Percentiles rank a stretch among this genome's conserved stretches.
phyloP scores from a whole-genome alignment of 2,113 vertebrate genomes.

The Colistium nudipinnis region DNA sequence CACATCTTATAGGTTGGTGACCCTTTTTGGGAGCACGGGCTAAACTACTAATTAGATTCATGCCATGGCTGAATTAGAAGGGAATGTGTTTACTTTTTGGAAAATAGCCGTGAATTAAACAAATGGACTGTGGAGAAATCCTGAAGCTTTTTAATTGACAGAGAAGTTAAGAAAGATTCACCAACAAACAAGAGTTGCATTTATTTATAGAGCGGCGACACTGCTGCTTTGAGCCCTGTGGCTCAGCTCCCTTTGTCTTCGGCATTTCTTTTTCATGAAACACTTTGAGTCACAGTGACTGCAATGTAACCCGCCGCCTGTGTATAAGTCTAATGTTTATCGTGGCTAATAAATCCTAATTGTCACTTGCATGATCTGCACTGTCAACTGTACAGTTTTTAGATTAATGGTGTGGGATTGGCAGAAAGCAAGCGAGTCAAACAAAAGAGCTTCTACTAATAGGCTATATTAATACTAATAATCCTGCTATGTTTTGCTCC shows the following conservation, averaged over 20 bases:
- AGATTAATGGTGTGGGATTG: background rate
- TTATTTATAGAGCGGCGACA: slow-evolving; percentile 11
- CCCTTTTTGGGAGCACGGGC: slow-evolving; percentile 36
- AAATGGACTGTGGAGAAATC: slow-evolving; percentile 44
- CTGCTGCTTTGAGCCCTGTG: slow-evolving; percentile 18
- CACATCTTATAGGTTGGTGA: slow-evolving; percentile 29
- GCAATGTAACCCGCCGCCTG: slow-evolving; percentile 27
- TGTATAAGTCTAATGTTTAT: slow-evolving; percentile 1
- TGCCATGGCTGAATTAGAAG: slow-evolving; percentile 52
- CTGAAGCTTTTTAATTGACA: slow-evolving; percentile 10
- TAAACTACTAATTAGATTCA: slow-evolving; percentile 52
- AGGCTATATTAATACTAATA: no score
- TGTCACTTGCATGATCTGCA: slow-evolving; percentile 1
- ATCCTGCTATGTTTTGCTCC: no score
- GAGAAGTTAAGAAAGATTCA: slow-evolving; percentile 35
- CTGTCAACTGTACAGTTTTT: background rate
- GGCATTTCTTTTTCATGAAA: slow-evolving; percentile 18
- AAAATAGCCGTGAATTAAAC: slow-evolving; percentile 55
- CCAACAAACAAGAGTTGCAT: slow-evolving; percentile 3
- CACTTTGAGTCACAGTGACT: slow-evolving; percentile 19
- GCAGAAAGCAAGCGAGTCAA: background rate
- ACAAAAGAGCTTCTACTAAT: background rate
- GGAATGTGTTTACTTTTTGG: slow-evolving; percentile 67
- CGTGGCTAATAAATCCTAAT: slow-evolving; percentile 26
- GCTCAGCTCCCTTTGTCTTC: slow-evolving; percentile 23